Evolutionary conservation across 2,888 invertebrate species (phyloP), one percentile per base, ranked within the genome.

Genomic region (Alloscopus bannaensis): DNA sequence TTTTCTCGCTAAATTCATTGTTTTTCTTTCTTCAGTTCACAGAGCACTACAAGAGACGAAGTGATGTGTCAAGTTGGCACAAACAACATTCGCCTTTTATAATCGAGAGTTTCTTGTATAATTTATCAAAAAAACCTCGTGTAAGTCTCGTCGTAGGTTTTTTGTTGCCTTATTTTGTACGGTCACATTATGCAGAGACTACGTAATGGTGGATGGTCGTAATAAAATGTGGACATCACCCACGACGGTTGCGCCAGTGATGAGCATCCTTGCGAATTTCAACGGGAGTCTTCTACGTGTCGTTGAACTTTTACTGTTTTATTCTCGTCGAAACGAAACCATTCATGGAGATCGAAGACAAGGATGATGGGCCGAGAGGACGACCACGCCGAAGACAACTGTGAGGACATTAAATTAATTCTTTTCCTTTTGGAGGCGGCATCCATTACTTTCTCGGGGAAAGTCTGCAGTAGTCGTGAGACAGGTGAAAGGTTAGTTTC

Each of bases 261-360:
- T 18, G 22, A 8, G 22, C 55, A 55, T 24, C 11, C 36, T 36
- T 6, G 52, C 72, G 55, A 40, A 55, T 72, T 72, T n/a, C n/a
- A n/a, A n/a, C n/a, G n/a, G n/a, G n/a, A n/a, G n/a, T n/a, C n/a
- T n/a, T n/a, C n/a, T n/a, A n/a, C n/a, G 72, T 64, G 72, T 71
- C 71, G 72, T 64, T 64, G 72, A 72, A 64, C 72, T 64, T 72
- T 71, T 47, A 55, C 40, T 55, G n/a, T n/a, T 36, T 36, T 13
- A 36, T 13, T 36, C 6, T 13, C 6, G n/a, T 18, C n/a, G 3
- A 3, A 47, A 18, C n/a, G n/a, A 18, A 47, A 47, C 3, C n/a
- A 47, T 47, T 47, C 47, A n/a, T 47, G 8, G n/a, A 47, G 47
- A 47, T 47, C 11, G 47, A 47, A n/a, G 47, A 47, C 8, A n/a